phyloP scores from a whole-genome alignment of 1,140 invertebrate genomes.

The Lamellibrachia luymesi region DNA sequence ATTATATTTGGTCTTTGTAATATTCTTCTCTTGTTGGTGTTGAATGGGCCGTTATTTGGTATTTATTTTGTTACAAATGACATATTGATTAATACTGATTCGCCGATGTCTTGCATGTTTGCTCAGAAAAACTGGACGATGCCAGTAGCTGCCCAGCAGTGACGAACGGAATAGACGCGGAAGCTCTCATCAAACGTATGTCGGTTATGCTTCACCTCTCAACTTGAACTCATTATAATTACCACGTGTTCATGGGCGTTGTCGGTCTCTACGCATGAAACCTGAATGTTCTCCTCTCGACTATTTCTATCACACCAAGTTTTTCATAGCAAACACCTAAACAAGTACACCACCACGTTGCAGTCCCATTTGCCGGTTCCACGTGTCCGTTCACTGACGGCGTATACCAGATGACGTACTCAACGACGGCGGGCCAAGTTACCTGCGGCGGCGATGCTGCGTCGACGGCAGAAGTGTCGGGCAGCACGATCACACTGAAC shows the following conservation, averaged over 20 bases:
- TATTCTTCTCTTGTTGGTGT: not conserved
- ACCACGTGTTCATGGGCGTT: no score
- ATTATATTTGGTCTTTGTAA: not conserved
- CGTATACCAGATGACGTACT: not conserved
- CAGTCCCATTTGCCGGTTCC: not conserved
- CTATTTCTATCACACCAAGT: no score
- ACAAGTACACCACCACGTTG: not conserved
- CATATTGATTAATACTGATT: not conserved
- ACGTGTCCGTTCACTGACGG: conserved; percentile 13
- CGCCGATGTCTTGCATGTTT: not conserved
- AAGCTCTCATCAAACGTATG: not conserved
- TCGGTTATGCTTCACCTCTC: not conserved
- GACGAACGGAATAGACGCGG: not conserved
- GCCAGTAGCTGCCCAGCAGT: not conserved
- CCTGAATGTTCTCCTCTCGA: no score
- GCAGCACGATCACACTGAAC: conserved; percentile 8
- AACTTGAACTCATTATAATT: not conserved
- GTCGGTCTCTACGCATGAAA: no score
- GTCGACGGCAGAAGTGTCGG: not conserved
- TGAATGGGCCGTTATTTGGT: not conserved
- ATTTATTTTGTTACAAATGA: not conserved
- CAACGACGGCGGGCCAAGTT: not conserved
- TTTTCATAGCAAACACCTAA: no score
- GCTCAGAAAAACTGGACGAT: not conserved
- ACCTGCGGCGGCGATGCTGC: not conserved